phyloP scores from a whole-genome alignment of 2,888 invertebrate genomes.

The Nymphalis polychloros region DNA sequence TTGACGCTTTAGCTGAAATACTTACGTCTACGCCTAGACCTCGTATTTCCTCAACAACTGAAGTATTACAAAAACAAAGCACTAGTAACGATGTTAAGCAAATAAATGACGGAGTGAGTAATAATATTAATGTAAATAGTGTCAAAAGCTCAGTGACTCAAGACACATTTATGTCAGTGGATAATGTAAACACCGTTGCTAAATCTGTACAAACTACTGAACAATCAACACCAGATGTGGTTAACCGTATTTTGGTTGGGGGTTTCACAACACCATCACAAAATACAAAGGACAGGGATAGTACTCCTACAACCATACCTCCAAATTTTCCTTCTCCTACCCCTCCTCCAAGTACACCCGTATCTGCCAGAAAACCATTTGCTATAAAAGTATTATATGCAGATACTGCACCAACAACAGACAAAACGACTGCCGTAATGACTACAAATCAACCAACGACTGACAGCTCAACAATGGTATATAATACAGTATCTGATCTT shows the following conservation, averaged over 20 bases:
- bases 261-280: conserved; percentile 67
- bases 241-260: conserved; percentile 73
- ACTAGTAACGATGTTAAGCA: conserved; percentile 66
- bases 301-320: conserved; percentile 61
- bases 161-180: conserved; percentile 58
- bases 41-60: conserved; percentile 65
- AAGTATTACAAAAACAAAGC: conserved; percentile 65
- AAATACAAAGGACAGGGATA: conserved; percentile 57
- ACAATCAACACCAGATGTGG: conserved; percentile 73
- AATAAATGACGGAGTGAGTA: conserved; percentile 79
- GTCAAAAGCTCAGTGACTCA: conserved; percentile 61
- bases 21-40: conserved; percentile 78
- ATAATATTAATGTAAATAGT: conserved; percentile 76
- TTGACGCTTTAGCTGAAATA: conserved; percentile 82
- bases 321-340: conserved; percentile 44
- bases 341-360: conserved; percentile 64
- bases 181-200: conserved; percentile 70
- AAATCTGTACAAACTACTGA: conserved; percentile 77
- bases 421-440: conserved; percentile 67
- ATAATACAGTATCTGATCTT: conserved; percentile 77
- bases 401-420: conserved; percentile 69
- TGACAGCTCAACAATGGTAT: conserved; percentile 75
- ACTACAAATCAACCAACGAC: conserved; percentile 67
- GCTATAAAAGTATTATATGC: conserved; percentile 76
- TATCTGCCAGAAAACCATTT: conserved; percentile 76